Evolutionary conservation across 2,797 vertebrate species (phyloP).

Genomic region (Bufotes viridis): DNA sequence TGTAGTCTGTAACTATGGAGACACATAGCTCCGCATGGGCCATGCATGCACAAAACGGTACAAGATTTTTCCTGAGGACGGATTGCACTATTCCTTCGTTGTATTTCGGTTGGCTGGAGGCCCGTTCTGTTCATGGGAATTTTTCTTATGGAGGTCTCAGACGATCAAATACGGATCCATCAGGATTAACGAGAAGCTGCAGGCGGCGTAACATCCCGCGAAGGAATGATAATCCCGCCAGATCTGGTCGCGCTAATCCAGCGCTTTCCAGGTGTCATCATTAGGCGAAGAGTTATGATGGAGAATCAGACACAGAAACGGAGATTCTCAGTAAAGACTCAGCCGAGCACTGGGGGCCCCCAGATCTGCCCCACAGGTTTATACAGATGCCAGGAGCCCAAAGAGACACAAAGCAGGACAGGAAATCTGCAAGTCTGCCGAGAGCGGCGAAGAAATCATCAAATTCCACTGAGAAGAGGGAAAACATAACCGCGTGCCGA

Average conservation of each 20-base stretch:
- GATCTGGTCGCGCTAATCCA: background rate
- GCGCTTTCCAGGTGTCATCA: slow-evolving; percentile 9
- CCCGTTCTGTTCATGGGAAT: background rate
- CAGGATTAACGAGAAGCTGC: background rate
- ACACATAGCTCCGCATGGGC: background rate
- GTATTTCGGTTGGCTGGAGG: no score
- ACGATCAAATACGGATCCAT: background rate
- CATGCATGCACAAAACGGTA: no score
- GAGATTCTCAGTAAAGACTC: background rate
- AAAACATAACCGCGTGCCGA: background rate
- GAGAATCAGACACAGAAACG: background rate
- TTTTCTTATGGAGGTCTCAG: background rate
- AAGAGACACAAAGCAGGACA: slow-evolving; percentile 66
- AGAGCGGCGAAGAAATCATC: background rate
- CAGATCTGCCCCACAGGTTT: background rate
- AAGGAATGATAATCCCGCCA: background rate
- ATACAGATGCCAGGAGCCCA: background rate
- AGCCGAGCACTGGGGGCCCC: background rate
- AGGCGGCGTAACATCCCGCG: background rate
- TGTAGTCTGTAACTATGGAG: background rate
- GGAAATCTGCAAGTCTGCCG: slow-evolving; percentile 74
- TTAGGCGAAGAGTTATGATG: background rate
- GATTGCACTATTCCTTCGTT: no score
- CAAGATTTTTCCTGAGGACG: background rate
- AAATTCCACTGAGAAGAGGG: background rate